These are phyloP conservation scores for Sarcophaga caerulescens DNA, from an alignment of 2,888 invertebrate genomes.

Conservation along the genomic window DNA sequence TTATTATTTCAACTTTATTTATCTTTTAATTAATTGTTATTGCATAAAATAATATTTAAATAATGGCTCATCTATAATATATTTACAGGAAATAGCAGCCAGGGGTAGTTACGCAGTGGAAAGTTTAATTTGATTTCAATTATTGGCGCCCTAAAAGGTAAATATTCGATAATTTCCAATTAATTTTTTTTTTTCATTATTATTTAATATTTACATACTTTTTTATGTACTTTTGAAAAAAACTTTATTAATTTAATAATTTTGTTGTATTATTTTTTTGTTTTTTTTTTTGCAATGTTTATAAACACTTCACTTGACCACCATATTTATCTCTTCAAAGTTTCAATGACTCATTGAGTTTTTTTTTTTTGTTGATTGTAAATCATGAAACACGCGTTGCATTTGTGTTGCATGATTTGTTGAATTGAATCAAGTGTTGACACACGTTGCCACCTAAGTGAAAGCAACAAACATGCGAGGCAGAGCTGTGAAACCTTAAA, in stretches of 20 bases:
- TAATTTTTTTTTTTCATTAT: not conserved
- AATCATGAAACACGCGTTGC: constrained; percentile 36
- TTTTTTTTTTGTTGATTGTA: not conserved
- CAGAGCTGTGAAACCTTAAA: not conserved
- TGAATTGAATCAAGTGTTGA: constrained; percentile 4
- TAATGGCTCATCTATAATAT: too few species aligned
- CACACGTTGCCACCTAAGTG: constrained; percentile 18
- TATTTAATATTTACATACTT: constrained; percentile 5
- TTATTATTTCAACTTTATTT: not conserved
- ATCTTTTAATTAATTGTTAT: too few species aligned
- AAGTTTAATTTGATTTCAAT: not conserved
- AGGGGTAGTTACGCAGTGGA: too few species aligned
- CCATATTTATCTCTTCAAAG: not conserved
- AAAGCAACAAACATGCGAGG: not conserved
- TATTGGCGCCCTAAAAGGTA: constrained; percentile 20
- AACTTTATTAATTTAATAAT: constrained; percentile 30
- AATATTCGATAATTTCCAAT: not conserved
- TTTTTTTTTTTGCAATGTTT: not conserved
- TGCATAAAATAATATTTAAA: too few species aligned
- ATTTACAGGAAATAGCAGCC: too few species aligned
- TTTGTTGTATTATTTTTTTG: not conserved
- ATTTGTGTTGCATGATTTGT: constrained; percentile 30
- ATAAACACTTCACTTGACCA: constrained; percentile 43
- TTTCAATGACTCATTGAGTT: not conserved
- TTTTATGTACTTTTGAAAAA: constrained; percentile 3